Evolutionary conservation across 2,888 invertebrate species (phyloP).

Genomic region (Drosophila diplacantha): DNA sequence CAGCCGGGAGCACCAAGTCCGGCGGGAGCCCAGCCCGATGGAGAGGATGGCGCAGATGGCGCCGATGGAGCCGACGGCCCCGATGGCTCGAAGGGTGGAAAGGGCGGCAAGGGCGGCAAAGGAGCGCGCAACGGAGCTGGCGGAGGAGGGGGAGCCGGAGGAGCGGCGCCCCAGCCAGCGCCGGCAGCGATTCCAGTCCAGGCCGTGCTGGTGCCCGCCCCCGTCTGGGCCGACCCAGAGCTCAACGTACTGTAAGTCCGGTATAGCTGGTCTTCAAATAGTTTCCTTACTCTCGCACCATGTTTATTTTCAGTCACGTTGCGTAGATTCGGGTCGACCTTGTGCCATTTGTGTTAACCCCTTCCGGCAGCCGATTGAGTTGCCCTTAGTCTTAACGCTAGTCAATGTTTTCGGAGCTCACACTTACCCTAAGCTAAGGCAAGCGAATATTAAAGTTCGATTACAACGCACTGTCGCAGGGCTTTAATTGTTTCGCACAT

Average conservation of each 20-base stretch:
- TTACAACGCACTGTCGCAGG: background rate
- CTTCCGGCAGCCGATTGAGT: conserved; percentile 17
- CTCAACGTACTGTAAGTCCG: conserved; percentile 50
- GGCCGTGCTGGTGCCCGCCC: conserved; percentile 49
- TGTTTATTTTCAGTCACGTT: conserved; percentile 36
- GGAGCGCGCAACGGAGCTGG: conserved; percentile 66
- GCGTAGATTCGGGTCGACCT: conserved; percentile 19
- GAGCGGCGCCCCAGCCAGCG: conserved; percentile 50
- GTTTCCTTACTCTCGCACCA: background rate
- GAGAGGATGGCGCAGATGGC: conserved; percentile 67
- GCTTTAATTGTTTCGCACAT: conserved; percentile 11
- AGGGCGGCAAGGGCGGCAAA: conserved; percentile 72
- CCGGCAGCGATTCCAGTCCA: conserved; percentile 18
- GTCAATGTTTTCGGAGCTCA: conserved; percentile 50
- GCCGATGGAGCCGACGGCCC: conserved; percentile 67
- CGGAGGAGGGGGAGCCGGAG: conserved; percentile 66
- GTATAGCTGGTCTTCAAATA: too few species aligned
- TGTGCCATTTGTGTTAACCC: conserved; percentile 9
- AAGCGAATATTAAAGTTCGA: conserved; percentile 72
- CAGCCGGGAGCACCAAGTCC: conserved; percentile 61
- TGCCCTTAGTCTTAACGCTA: conserved; percentile 51
- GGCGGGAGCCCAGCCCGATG: conserved; percentile 59
- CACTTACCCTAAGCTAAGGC: conserved; percentile 49
- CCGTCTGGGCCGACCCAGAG: conserved; percentile 57
- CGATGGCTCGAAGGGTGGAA: conserved; percentile 67